Evolutionary conservation across 2,113 vertebrate species (phyloP).

Genomic region (Pachycephala philippinensis): DNA sequence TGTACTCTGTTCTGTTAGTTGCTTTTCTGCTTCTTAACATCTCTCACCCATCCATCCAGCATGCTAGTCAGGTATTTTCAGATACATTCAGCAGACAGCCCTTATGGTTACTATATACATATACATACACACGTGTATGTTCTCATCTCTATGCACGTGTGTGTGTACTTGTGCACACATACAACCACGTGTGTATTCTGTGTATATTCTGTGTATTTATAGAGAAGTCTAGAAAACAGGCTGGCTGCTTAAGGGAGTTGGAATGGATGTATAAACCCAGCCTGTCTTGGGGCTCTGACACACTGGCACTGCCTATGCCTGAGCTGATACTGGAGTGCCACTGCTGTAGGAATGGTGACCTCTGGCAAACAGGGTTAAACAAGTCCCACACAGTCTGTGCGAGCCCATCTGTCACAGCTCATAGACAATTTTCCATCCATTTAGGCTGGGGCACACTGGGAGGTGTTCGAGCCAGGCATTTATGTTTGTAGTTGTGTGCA

Average conservation of each 20-base stretch:
- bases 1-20: not conserved
- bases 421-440: not conserved
- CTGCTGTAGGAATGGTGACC: not conserved
- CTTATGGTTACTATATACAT: not conserved
- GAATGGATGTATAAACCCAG: not conserved
- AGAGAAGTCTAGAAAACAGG: not conserved
- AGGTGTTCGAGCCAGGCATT: not conserved
- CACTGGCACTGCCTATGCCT: rapidly evolving
- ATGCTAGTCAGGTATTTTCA: not conserved
- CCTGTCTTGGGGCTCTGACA: not conserved
- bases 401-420: not conserved
- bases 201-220: not conserved
- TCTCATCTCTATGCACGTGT: too few relatives aligned
- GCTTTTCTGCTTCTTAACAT: not conserved
- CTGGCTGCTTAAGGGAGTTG: not conserved
- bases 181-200: not conserved
- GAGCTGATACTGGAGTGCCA: not conserved
- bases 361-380: not conserved
- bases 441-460: not conserved
- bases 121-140: rapidly evolving
- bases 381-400: not conserved
- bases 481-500: not conserved
- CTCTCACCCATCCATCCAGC: not conserved
- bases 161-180: not conserved
- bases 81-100: not conserved